These are phyloP conservation scores for Drosophila kikkawai DNA, from an alignment of 1,140 invertebrate species.

Conservation along the genomic window DNA sequence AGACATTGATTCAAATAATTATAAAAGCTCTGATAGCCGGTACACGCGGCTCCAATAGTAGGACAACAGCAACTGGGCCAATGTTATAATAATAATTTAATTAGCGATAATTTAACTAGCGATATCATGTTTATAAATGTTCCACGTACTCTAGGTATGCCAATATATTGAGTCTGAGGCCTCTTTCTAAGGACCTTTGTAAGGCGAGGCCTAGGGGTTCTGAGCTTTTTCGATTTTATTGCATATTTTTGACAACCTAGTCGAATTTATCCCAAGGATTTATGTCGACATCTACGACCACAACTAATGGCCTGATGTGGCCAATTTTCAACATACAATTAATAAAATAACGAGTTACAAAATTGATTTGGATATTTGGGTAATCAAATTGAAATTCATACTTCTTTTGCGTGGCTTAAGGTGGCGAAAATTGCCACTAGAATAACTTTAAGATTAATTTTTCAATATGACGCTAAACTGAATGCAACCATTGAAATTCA, in stretches of 20 bases:
- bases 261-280: neutral
- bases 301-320: no score
- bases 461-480: neutral
- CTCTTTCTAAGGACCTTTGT: neutral
- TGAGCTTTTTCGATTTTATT: no score
- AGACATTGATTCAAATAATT: neutral
- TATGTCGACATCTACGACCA: neutral
- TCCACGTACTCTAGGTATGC: no score
- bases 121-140: no score
- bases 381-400: slow-evolving; percentile 3
- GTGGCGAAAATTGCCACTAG: neutral
- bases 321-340: neutral
- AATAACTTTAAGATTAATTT: neutral
- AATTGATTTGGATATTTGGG: slow-evolving; percentile 49
- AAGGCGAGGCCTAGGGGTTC: neutral
- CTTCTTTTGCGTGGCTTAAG: neutral
- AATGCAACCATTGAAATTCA: neutral
- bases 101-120: no score
- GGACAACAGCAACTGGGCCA: neutral
- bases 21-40: neutral
- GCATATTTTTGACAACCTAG: no score
- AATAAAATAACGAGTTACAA: slow-evolving; percentile 5
- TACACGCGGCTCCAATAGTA: neutral
- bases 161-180: no score
- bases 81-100: no score